Conservation (phyloP, 2,888 invertebrate species). For the Eubasilissa splendida region DNA sequence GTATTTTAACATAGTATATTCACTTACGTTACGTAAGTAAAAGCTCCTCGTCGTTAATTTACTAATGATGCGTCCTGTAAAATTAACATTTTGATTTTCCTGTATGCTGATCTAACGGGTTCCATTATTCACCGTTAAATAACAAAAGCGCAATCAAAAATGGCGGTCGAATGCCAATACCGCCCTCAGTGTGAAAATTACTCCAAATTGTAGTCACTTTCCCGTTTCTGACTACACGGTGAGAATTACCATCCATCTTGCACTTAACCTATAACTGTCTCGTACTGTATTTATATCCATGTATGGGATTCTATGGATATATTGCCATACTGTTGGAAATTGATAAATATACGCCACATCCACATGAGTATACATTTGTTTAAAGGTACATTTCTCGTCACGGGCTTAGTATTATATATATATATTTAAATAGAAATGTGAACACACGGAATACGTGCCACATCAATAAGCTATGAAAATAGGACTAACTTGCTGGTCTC, state of each 20-base stretch:
- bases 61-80: too few relatives aligned
- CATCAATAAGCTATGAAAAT: too few relatives aligned
- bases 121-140: constrained; percentile 43
- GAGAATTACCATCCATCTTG: constrained; percentile 15
- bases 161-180: constrained; percentile 36
- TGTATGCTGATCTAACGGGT: constrained; percentile 5
- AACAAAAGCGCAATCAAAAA: constrained; percentile 44
- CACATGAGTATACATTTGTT: neutral
- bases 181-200: constrained; percentile 43
- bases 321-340: constrained; percentile 20
- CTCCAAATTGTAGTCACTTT: constrained; percentile 47
- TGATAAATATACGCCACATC: constrained; percentile 26
- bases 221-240: neutral
- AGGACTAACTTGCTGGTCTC: too few relatives aligned
- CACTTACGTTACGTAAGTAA: too few relatives aligned
- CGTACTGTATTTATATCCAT: constrained; percentile 40
- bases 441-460: too few relatives aligned
- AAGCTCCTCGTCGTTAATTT: too few relatives aligned
- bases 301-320: constrained; percentile 32
- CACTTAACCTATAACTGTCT: constrained; percentile 17
- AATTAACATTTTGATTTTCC: neutral
- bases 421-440: too few relatives aligned
- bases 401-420: too few relatives aligned
- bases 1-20: too few relatives aligned
- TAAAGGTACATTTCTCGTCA: too few relatives aligned